These are phyloP conservation scores for Drosophila arawakana DNA, from an alignment of 1,140 invertebrate species.

Conservation along the genomic window DNA sequence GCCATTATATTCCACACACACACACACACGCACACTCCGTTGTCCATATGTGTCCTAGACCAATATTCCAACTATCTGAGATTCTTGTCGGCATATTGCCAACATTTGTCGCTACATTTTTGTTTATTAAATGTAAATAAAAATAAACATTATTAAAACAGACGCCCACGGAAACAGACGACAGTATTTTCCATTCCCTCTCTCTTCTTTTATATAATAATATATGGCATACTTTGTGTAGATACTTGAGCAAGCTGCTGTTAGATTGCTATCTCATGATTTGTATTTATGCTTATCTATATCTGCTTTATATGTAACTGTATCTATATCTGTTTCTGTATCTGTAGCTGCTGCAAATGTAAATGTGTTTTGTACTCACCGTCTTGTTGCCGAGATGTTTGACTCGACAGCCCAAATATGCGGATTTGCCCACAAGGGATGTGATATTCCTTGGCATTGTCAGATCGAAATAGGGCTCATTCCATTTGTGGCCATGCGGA, in stretches of 20 bases:
- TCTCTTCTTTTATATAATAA: neutral
- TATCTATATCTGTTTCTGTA: neutral
- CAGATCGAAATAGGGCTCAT: slow-evolving; percentile 93
- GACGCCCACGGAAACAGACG: slow-evolving; percentile 42
- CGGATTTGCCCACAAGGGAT: slow-evolving; percentile 93
- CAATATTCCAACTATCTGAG: slow-evolving; percentile 61
- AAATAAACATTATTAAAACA: slow-evolving; percentile 82
- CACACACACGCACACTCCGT: slow-evolving; percentile 4
- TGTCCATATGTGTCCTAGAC: slow-evolving; percentile 32
- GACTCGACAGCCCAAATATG: slow-evolving; percentile 93
- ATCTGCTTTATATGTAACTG: slow-evolving; percentile 14
- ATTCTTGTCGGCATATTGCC: slow-evolving; percentile 60
- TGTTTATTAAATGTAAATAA: slow-evolving; percentile 83
- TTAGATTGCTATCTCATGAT: slow-evolving; percentile 41
- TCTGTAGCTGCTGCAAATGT: slow-evolving; percentile 10
- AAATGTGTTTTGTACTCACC: slow-evolving; percentile 85
- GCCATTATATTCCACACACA: slow-evolving; percentile 26
- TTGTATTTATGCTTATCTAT: slow-evolving; percentile 41
- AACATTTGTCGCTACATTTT: slow-evolving; percentile 66
- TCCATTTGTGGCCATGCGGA: slow-evolving; percentile 83
- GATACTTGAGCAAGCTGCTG: slow-evolving; percentile 9
- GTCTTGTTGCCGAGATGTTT: slow-evolving; percentile 95
- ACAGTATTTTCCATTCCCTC: neutral
- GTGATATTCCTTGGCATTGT: slow-evolving; percentile 93
- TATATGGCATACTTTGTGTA: no score